Evolutionary conservation across 2,113 vertebrate genomes (phyloP), one percentile per base, ranked within the genome.

Genomic region (Tetrao urogallus): DNA sequence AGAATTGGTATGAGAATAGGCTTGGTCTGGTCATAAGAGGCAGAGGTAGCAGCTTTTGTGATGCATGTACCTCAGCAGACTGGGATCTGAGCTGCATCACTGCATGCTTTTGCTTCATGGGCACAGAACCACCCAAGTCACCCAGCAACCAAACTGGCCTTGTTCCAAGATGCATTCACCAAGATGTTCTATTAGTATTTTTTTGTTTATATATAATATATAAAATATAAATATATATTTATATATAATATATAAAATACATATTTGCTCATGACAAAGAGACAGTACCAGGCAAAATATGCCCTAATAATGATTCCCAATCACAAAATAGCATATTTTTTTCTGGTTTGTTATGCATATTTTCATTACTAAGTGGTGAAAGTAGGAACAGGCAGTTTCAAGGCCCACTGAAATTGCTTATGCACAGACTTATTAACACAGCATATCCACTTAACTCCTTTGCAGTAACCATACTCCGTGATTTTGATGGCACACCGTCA

Each of bases 1-100:
- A 0, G 3, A 36, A n/a, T 30, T 1, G 0, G 1, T 17, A 4
- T 2, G 18, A 56, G 56, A 73, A 27, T 5, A 34, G 57, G n/a
- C 12, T 81, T 2, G 0, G 7, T 7, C 83, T 75, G 78, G 28
- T 28, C 24, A 13, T 21, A 36, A 9, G 60, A 71, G 67, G 22
- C 10, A 58, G 24, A 74, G 21, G 24, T 8, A 13, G 19, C 20
- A 34, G 9, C 13, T 91, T 81, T 67, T 81, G 54, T 38, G 22
- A 3, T 34, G 27, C 17, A 1, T 3, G 20, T n/a, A 0, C 18
- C 42, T 17, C 24, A 71, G 19, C 30, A 48, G 7, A 2, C 17
- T 50, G 1, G 1, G 54, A 11, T 50, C 27, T 48, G 71, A 85
- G 16, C 8, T 45, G 40, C 40, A 36, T 45, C 20, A 11, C 32